Evolutionary conservation across 2,888 invertebrate species (phyloP).

Genomic region (Eupithecia tripunctaria): DNA sequence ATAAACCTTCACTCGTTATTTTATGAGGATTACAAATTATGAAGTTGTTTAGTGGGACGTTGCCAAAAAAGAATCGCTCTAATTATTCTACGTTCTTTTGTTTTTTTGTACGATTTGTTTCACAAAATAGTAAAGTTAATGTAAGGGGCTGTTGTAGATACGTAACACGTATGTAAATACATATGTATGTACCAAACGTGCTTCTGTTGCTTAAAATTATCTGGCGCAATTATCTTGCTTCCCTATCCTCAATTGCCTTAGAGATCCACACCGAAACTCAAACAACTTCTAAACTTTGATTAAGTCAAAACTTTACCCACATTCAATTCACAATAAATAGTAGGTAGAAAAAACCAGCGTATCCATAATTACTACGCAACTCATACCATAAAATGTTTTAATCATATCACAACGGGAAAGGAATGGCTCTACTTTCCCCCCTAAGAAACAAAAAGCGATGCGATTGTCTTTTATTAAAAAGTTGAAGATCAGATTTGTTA

Average conservation of each 20-base stretch:
- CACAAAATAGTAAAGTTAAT: no score
- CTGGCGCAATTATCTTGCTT: no score
- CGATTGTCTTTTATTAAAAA: neutral
- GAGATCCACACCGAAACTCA: neutral
- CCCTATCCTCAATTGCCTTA: neutral
- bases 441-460: neutral
- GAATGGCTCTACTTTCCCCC: neutral
- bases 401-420: neutral
- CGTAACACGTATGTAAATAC: no score
- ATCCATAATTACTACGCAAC: conserved; percentile 66
- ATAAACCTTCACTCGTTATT: neutral
- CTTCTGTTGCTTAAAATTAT: neutral
- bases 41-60: neutral
- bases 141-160: no score
- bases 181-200: no score
- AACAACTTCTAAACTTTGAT: conserved; percentile 43
- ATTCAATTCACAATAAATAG: conserved; percentile 55
- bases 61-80: no score
- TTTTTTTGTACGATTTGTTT: no score
- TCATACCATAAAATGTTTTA: conserved; percentile 31
- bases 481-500: neutral
- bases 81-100: no score
- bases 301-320: conserved; percentile 44
- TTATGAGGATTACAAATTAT: neutral
- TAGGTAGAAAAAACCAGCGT: conserved; percentile 64